Base-by-base conservation (phyloP, 2,888 invertebrate species). In the Clanis bilineata region DNA sequence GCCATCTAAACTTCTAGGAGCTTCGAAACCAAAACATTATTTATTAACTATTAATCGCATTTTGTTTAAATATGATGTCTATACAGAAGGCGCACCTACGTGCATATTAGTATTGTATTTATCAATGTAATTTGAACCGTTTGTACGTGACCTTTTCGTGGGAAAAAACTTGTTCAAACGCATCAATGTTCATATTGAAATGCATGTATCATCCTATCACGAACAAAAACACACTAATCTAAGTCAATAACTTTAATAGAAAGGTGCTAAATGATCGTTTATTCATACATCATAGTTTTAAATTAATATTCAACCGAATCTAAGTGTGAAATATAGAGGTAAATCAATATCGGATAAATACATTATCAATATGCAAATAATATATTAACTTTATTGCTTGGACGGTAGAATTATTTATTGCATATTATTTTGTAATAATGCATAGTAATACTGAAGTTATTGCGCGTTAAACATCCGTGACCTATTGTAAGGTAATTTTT, bases 141-240 rank as follows among this genome's bases (percentile, higher is more conserved):
- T 61, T 54, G 61, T 58, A 65, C 66, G 66, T 68, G 68, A 67
- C 63, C 62, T 66, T 63, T 59, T 60, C 47, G 59, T 69, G 66
- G 62, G 67, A 66, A 64, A n/a, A 56, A 18, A 41, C 41, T 45
- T 43, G 58, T 62, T 21, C 43, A n/a, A 47, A 25, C 15, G 32
- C 28, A 9, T 28, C 28, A 51, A 32, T 32, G 21, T 32, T 28
- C 18, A 51, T 51, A 51, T 9, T 32, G 18, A 51, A 32, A 18
- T 51, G 32, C 18, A 51, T 28, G 21, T 51, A 32, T 51, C 22
- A 23, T 44, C 22, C 22, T 23, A 32, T 28, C 47, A 51, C 10
- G 15, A 51, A 28, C 15, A 32, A 51, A 51, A 32, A 32, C 9
- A 45, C n/a, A 23, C 22, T 43, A 28, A 51, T 32, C 51, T 32